Evolutionary conservation across 2,888 invertebrate species (phyloP), one percentile per base, ranked within the genome.

Genomic region (Mystacides longicornis): DNA sequence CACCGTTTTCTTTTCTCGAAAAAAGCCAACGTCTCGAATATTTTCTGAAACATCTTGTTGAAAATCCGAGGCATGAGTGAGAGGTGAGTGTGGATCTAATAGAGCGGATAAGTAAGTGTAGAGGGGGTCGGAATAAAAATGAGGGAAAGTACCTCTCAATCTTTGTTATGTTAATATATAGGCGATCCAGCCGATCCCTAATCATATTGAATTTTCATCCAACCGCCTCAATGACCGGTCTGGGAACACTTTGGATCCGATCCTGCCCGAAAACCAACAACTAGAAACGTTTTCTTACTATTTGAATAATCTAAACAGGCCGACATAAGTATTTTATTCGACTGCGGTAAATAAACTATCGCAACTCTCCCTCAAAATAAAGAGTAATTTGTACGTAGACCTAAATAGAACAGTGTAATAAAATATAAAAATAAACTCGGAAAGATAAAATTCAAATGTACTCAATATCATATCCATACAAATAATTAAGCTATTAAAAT

Each of bases 181-280:
- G 37, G 14, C 37, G 37, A 16, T 37, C 4, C 16, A 7, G n/a
- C 37, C 37, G 14, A n/a, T 37, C 37, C 14, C 37, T 37, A 37
- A 37, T 37, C 37, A 37, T 37, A 37, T 37, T 37, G 37, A 37
- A 37, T 37, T 37, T 37, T 37, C 37, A 37, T 37, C 37, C n/a
- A 37, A 37, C 37, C 37, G 37, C 14, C 37, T 16, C 14, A 37
- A 37, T 37, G 37, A 37, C 37, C 37, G 37, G 37, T 37, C 37
- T 37, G 37, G 37, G 37, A 37, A n/a, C 37, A 37, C 37, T 37
- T 37, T 37, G 37, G 37, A 16, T 37, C 4, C 3, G 16, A 37
- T 14, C 14, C 4, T 14, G 37, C 3, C 37, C 3, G 16, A 14
- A 37, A 37, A 37, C 3, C 37, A 37, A 37, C 37, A 37, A 37